phyloP scores from a whole-genome alignment of 1,140 invertebrate species.

The Galleria mellonella region DNA sequence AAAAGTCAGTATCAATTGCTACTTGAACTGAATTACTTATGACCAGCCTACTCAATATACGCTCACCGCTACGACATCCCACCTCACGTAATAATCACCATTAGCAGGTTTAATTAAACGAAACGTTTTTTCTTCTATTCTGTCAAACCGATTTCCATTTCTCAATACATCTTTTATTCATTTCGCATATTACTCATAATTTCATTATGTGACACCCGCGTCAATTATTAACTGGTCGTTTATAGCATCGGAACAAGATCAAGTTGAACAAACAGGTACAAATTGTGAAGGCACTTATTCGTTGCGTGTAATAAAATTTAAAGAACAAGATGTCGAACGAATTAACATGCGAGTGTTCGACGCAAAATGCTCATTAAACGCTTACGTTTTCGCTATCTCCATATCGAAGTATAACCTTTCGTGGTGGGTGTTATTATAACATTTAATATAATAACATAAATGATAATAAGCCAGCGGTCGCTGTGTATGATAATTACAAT shows the following conservation, averaged over 20 bases:
- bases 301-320: constrained; percentile 32
- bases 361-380: constrained; percentile 32
- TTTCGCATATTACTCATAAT: no score
- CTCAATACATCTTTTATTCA: no score
- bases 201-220: no score
- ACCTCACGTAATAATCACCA: no score
- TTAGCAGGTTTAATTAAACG: no score
- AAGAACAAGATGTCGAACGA: constrained; percentile 26
- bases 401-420: constrained; percentile 51
- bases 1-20: no score
- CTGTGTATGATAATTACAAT: constrained; percentile 66
- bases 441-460: constrained; percentile 68
- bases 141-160: no score
- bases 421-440: constrained; percentile 55
- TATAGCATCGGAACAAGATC: constrained; percentile 20
- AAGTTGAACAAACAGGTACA: constrained; percentile 49
- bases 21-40: no score
- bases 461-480: constrained; percentile 52
- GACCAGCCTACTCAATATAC: no score
- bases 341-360: constrained; percentile 25
- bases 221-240: no score
- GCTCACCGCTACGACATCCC: no score
- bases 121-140: no score
- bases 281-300: constrained; percentile 44
- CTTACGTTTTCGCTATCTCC: constrained; percentile 40